Conservation (phyloP, 2,888 invertebrate genomes). For the Plutella xylostella region DNA sequence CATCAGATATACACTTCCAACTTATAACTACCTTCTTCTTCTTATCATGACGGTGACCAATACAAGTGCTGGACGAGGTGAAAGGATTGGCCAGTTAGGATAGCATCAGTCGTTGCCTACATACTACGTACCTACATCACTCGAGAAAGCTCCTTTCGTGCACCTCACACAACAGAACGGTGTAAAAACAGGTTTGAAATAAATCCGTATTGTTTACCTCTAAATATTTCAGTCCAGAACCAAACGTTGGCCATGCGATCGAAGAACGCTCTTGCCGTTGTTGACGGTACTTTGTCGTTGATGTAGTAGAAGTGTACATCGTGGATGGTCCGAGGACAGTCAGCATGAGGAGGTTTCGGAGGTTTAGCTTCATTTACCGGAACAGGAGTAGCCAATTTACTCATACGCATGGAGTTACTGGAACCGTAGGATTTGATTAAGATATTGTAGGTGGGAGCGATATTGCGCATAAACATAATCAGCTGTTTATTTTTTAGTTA, state of each 20-base stretch:
- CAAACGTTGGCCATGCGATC: constrained; percentile 77
- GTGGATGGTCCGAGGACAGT: constrained; percentile 44
- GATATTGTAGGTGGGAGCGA: no score
- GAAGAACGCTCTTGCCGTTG: constrained; percentile 74
- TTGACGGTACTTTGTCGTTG: constrained; percentile 70
- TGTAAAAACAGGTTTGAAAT: no score
- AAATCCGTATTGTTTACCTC: constrained; percentile 62
- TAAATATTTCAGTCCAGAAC: constrained; percentile 81
- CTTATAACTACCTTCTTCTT: no score
- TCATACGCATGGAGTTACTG: no score
- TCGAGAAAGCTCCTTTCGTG: not conserved
- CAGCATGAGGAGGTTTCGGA: no score
- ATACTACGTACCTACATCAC: not conserved
- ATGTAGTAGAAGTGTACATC: constrained; percentile 64
- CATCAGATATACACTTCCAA: no score
- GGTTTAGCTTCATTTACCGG: no score
- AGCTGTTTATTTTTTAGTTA: no score
- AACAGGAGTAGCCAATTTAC: no score
- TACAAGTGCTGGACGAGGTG: not conserved
- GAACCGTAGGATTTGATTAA: no score
- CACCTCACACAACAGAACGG: not conserved
- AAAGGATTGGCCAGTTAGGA: not conserved
- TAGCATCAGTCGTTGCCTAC: not conserved
- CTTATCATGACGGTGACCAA: not conserved
- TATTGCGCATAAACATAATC: no score